A percentile compares a stretch with the other conserved stretches of the same genome.
Conservation (phyloP, 2,888 invertebrate genomes). For the Clitarchus hookeri region DNA sequence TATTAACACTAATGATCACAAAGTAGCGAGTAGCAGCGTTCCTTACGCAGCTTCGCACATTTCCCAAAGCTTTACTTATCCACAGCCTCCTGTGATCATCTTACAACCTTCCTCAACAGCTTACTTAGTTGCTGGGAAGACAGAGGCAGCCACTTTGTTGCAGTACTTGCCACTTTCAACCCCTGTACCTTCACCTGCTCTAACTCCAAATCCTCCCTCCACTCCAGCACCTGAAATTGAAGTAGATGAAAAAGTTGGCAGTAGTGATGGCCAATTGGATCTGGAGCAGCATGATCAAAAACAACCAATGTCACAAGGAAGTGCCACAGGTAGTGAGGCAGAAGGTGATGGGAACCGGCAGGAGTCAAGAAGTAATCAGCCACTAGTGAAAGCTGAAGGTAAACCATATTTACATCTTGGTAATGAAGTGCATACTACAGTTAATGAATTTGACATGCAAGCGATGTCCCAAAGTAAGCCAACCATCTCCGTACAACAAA, state of each 20-base stretch:
- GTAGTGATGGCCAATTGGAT: no score
- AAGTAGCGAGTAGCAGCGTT: conserved; percentile 5
- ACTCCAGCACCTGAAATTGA: conserved; percentile 26
- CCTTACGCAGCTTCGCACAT: conserved; percentile 19
- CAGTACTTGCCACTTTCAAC: conserved; percentile 29
- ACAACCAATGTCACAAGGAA: no score
- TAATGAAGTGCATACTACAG: not conserved
- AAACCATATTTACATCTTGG: no score
- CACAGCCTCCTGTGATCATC: conserved; percentile 46
- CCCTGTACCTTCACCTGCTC: conserved; percentile 34
- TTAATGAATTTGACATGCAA: not conserved
- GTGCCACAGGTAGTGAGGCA: no score
- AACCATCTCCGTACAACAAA: not conserved
- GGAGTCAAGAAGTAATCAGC: no score
- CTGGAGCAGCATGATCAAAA: no score
- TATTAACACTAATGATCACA: conserved; percentile 17
- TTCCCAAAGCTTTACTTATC: not conserved
- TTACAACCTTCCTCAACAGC: conserved; percentile 30
- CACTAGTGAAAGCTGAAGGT: no score
- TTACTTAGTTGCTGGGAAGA: conserved; percentile 17
- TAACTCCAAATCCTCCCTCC: conserved; percentile 46
- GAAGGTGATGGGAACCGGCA: no score
- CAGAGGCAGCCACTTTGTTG: not conserved
- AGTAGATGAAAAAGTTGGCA: no score
- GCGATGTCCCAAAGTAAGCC: not conserved